Conservation (phyloP, 1,140 invertebrate species). For the Epicauta chinensis region DNA sequence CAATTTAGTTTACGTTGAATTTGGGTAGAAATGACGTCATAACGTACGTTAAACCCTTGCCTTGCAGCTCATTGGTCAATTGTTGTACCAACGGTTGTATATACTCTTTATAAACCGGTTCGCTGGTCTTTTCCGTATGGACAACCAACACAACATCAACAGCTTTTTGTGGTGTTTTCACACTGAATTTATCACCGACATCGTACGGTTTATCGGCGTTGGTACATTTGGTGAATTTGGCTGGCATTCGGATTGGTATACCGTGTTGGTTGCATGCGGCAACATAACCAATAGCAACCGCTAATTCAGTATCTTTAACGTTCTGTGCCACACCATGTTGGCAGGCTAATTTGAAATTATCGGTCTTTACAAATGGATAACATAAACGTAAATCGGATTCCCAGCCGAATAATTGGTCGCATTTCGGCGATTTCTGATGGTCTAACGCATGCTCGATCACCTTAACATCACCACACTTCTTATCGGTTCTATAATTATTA, state of each 20-base stretch:
- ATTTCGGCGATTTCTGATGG: constrained; percentile 42
- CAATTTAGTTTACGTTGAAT: background rate
- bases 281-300: constrained; percentile 54
- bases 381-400: constrained; percentile 50
- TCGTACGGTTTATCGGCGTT: constrained; percentile 48
- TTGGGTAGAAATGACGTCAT: too few species aligned
- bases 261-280: constrained; percentile 48
- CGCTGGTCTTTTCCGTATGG: constrained; percentile 53
- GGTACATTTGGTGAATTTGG: constrained; percentile 54
- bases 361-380: constrained; percentile 40
- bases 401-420: constrained; percentile 58
- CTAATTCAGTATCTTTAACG: constrained; percentile 46
- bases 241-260: constrained; percentile 50
- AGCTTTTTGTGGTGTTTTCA: constrained; percentile 60
- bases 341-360: constrained; percentile 55
- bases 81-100: constrained; percentile 46
- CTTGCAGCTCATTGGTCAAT: constrained; percentile 44
- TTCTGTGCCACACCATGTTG: constrained; percentile 50
- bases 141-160: constrained; percentile 68
- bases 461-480: constrained; percentile 50
- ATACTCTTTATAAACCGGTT: constrained; percentile 47
- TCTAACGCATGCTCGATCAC: constrained; percentile 38
- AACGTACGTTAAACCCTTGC: constrained; percentile 53
- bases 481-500: constrained; percentile 60
- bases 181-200: constrained; percentile 54